These are phyloP conservation scores for Drosophila macrospina DNA, from an alignment of 2,888 invertebrate genomes.

Conservation along the genomic window DNA sequence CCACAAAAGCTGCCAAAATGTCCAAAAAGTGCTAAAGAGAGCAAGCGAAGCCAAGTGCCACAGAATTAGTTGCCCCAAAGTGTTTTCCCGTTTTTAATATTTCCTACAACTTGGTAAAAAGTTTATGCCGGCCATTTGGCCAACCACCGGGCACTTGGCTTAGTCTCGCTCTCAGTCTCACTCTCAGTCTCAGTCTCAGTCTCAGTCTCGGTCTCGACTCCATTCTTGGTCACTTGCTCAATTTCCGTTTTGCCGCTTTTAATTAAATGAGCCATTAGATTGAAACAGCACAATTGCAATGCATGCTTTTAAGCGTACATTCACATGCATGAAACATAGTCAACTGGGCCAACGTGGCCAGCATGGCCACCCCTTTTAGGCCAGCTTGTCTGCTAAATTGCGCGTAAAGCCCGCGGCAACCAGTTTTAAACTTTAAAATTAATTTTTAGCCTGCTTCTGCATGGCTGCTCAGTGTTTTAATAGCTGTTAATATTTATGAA, in stretches of 20 bases:
- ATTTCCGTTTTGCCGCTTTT: slow-evolving; percentile 82
- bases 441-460: slow-evolving; percentile 56
- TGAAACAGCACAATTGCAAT: slow-evolving; percentile 39
- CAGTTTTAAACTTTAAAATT: slow-evolving; percentile 77
- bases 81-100: slow-evolving; percentile 80
- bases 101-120: slow-evolving; percentile 72
- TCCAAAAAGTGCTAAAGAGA: slow-evolving; percentile 22
- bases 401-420: slow-evolving; percentile 62
- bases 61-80: slow-evolving; percentile 77
- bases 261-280: slow-evolving; percentile 78
- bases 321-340: neutral
- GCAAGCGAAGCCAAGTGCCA: slow-evolving; percentile 32
- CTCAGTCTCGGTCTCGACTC: slow-evolving; percentile 11
- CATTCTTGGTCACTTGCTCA: slow-evolving; percentile 68
- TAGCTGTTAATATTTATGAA: slow-evolving; percentile 80
- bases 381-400: slow-evolving; percentile 54
- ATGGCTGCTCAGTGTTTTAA: slow-evolving; percentile 60
- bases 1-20: slow-evolving; percentile 72
- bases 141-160: slow-evolving; percentile 19
- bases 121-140: slow-evolving; percentile 66
- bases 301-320: slow-evolving; percentile 26
- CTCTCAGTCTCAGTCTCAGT: neutral
- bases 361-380: neutral
- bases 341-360: too few relatives aligned
- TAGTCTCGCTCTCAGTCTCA: neutral